Base-by-base conservation (phyloP, 2,888 invertebrate species). In the Alentia gelatinosa region DNA sequence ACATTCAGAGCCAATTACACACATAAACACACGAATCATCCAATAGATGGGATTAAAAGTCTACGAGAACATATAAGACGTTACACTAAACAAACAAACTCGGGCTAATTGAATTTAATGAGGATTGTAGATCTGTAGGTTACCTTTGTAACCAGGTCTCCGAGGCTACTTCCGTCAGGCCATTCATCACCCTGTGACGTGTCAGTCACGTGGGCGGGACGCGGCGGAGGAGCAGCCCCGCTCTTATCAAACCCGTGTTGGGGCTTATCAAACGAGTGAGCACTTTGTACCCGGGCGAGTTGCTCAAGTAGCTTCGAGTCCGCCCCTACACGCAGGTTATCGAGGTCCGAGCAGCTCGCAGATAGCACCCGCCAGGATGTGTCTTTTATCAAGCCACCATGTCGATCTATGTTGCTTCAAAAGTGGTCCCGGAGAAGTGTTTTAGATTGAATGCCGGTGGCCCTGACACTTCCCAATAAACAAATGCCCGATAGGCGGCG, bases 261-360 rank as follows among this genome's bases (percentile, higher is more conserved):
- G 75, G 56, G 35, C 37, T 75, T 75, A 75, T 75, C 75, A 75
- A 75, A 75, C 75, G 75, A 75, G 75, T 37, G 75, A 75, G 75
- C 37, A 75, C 75, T 75, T 75, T 75, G 75, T 75, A 75, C 37
- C 5, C 5, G 30, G 75, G 33, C 37, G 75, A 75, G 75, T 3
- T 33, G 75, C 75, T 75, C 75, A 75, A 75, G 75, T 75, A 37
- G 75, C 75, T 75, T 15, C 26, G 26, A 33, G 75, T 33, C 75
- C 23, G 26, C 37, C 33, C 33, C 30, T 75, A n/a, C 75, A 26
- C 15, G 75, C 37, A 75, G 75, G 75, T 75, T 75, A 75, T 75
- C 75, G 19, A 30, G 75, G 35, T 12, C 75, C 37, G 75, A 37
- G 75, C 35, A 30, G 75, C 35, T 37, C 75, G 19, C 75, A 75